Conservation (phyloP, 1,140 invertebrate species). For the Caenorhabditis inopinata region DNA sequence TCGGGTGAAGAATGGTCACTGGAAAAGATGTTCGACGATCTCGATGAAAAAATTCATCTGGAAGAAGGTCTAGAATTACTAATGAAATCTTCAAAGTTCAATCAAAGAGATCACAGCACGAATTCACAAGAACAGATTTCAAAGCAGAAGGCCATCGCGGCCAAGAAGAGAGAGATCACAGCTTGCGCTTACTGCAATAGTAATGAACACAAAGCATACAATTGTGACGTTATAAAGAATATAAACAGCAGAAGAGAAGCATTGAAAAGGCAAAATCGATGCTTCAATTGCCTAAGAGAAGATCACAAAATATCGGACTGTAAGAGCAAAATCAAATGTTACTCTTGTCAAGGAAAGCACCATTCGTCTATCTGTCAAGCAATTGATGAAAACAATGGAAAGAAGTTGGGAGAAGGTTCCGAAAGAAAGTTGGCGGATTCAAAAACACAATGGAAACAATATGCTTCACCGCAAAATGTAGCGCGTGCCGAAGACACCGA, state of each 20-base stretch:
- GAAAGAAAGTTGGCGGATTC: too few species aligned
- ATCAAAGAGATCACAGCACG: not conserved
- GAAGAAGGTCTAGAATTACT: not conserved
- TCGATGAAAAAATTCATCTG: not conserved
- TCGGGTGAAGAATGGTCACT: not conserved
- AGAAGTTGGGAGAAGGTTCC: too few species aligned
- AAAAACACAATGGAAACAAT: not conserved
- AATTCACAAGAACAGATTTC: not conserved
- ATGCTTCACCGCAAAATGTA: too few species aligned
- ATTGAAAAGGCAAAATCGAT: not conserved
- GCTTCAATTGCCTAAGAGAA: not conserved
- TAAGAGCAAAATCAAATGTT: not conserved
- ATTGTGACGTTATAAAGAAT: not conserved
- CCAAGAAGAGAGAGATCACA: not conserved
- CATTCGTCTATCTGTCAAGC: not conserved
- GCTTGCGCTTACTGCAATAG: not conserved
- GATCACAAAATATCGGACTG: not conserved
- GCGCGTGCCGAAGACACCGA: too few species aligned
- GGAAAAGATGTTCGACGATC: not conserved
- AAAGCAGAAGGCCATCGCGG: not conserved
- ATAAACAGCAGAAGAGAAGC: not conserved
- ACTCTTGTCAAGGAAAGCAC: not conserved
- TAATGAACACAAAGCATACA: not conserved
- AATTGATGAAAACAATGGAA: not conserved
- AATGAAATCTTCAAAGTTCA: not conserved